Evolutionary conservation across 2,888 invertebrate species (phyloP).

Genomic region (Chydorus sphaericus): DNA sequence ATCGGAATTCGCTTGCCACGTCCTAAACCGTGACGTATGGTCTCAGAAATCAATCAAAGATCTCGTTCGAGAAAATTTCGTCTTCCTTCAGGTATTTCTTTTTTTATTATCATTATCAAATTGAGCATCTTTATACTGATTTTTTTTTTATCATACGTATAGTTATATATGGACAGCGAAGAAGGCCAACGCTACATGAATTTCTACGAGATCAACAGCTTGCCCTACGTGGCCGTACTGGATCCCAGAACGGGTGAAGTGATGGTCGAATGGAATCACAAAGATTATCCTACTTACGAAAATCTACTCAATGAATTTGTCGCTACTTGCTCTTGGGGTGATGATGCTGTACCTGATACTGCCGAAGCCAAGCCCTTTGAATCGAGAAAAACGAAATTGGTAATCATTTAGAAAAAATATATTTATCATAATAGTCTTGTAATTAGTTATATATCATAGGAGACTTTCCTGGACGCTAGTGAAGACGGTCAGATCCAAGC

Average conservation of each 20-base stretch:
- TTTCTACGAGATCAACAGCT: slow-evolving; percentile 44
- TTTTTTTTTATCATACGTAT: too few relatives aligned
- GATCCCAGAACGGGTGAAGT: slow-evolving; percentile 53
- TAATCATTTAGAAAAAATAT: too few relatives aligned
- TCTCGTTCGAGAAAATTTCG: slow-evolving; percentile 45
- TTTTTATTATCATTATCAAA: too few relatives aligned
- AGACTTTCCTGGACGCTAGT: slow-evolving; percentile 30
- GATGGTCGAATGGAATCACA: slow-evolving; percentile 32
- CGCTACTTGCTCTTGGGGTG: slow-evolving; percentile 23
- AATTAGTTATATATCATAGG: too few relatives aligned
- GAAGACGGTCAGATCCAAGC: slow-evolving; percentile 34
- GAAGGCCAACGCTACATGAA: slow-evolving; percentile 47
- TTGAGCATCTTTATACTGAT: too few relatives aligned
- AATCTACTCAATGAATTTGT: slow-evolving; percentile 30
- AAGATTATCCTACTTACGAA: slow-evolving; percentile 29
- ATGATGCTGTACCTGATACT: neutral
- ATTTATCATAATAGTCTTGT: too few relatives aligned
- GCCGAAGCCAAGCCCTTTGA: neutral
- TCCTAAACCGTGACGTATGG: slow-evolving; percentile 56
- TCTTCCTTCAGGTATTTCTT: slow-evolving; percentile 60
- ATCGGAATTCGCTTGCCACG: slow-evolving; percentile 50
- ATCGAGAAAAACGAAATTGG: slow-evolving; percentile 14
- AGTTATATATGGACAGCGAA: slow-evolving; percentile 30
- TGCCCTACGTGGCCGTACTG: slow-evolving; percentile 48
- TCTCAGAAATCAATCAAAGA: slow-evolving; percentile 42